Percentiles rank a stretch among this genome's conserved stretches.
phyloP scores from a whole-genome alignment of 30 jellyfish, hydroid and myxozoan species.

The Catostylus mosaicus region DNA sequence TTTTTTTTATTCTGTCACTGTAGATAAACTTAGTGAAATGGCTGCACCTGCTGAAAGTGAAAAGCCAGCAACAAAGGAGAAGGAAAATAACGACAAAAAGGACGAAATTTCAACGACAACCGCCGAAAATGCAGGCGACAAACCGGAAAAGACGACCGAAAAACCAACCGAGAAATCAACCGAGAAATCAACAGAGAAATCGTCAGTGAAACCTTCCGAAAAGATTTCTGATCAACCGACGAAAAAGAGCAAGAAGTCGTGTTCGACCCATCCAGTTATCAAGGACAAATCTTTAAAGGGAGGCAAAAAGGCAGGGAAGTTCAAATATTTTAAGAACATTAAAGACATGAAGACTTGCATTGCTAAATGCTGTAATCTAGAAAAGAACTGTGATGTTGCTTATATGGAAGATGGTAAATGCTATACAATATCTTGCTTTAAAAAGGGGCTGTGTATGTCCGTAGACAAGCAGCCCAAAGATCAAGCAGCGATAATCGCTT shows the following conservation, averaged over 20 bases:
- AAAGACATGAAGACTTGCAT: constrained; percentile 79
- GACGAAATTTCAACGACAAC: not conserved
- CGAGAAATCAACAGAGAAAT: constrained; percentile 47
- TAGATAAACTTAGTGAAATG: constrained; percentile 40
- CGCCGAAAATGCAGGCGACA: not conserved
- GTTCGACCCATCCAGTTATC: constrained; percentile 61
- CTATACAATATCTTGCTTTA: constrained; percentile 71
- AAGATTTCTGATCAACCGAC: constrained; percentile 14
- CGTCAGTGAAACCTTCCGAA: constrained; percentile 11
- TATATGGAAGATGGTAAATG: constrained; percentile 95
- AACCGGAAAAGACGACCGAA: constrained; percentile 10
- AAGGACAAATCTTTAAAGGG: constrained; percentile 76
- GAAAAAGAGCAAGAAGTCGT: constrained; percentile 32
- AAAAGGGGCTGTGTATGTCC: constrained; percentile 84
- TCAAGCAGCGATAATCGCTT: constrained; percentile 73
- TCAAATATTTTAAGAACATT: constrained; percentile 66
- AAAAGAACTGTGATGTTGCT: constrained; percentile 87
- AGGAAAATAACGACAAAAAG: not conserved
- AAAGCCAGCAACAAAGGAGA: not conserved
- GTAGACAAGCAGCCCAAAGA: constrained; percentile 73
- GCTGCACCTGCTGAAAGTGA: constrained; percentile 43
- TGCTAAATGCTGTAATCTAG: constrained; percentile 80
- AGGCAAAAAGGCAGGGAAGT: constrained; percentile 95
- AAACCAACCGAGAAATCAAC: not conserved
- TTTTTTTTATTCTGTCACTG: not conserved